Percentiles rank a stretch among this genome's conserved stretches.
Evolutionary conservation across 2,113 vertebrate species (phyloP).

Genomic region (Chionodraco myersi): DNA sequence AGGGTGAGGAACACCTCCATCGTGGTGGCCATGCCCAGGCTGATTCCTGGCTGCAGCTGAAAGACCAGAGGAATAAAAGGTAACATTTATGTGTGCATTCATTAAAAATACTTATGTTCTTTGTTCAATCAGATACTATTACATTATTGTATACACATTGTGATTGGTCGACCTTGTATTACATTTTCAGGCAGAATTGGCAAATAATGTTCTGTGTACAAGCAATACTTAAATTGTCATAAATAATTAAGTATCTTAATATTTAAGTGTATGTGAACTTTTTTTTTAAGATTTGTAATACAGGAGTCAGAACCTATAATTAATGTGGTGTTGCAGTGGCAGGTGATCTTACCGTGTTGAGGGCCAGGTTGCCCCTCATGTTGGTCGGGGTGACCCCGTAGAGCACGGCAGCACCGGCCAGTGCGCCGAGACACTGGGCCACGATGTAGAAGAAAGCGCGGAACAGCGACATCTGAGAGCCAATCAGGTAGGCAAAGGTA

Average conservation of each 20-base stretch:
- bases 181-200: neutral
- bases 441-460: constrained; percentile 92
- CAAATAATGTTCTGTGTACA: neutral
- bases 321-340: neutral
- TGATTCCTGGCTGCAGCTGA: constrained; percentile 91
- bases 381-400: constrained; percentile 91
- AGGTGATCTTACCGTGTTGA: constrained; percentile 88
- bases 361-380: constrained; percentile 91
- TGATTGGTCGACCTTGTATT: neutral
- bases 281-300: neutral
- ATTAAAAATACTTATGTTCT: neutral
- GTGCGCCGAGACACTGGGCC: constrained; percentile 92
- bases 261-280: neutral
- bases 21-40: constrained; percentile 92
- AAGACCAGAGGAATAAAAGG: neutral
- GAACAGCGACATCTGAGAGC: constrained; percentile 93
- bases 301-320: neutral
- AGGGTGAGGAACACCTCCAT: constrained; percentile 95
- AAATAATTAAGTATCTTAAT: neutral
- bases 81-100: neutral
- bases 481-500: constrained; percentile 92
- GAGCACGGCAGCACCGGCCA: constrained; percentile 92
- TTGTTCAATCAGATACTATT: neutral
- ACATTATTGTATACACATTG: neutral
- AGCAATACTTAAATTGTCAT: neutral